Percentiles rank a stretch among this genome's conserved stretches.
Conservation (phyloP, 2,113 vertebrate species). For the Ia io region DNA sequence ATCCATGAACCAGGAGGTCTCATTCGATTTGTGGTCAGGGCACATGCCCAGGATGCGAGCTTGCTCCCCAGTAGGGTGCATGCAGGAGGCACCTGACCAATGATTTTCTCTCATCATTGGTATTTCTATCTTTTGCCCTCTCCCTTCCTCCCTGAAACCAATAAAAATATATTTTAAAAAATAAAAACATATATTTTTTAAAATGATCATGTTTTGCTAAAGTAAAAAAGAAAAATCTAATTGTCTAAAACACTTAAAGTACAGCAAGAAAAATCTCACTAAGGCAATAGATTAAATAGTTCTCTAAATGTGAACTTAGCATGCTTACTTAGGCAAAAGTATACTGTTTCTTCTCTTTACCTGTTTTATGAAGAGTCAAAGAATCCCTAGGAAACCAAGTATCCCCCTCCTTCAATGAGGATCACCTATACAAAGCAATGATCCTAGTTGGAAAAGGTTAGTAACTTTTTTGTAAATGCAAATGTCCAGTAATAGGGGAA, state of each 20-base stretch:
- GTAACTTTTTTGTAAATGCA: background rate
- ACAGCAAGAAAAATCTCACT: background rate
- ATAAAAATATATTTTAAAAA: no score
- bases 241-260: background rate
- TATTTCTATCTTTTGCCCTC: no score
- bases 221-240: background rate
- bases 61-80: no score
- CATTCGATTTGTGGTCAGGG: no score
- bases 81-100: no score
- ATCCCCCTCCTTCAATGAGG: background rate
- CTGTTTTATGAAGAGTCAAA: background rate
- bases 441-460: background rate
- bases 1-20: no score
- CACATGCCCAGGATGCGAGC: no score
- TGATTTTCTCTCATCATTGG: no score
- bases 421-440: background rate
- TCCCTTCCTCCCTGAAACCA: no score
- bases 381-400: background rate
- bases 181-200: background rate
- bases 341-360: background rate
- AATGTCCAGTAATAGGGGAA: background rate
- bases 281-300: background rate
- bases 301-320: background rate
- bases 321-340: background rate
- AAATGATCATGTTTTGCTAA: background rate